Evolutionary conservation across 1,140 invertebrate species (phyloP).

Genomic region (Drosophila simulans): DNA sequence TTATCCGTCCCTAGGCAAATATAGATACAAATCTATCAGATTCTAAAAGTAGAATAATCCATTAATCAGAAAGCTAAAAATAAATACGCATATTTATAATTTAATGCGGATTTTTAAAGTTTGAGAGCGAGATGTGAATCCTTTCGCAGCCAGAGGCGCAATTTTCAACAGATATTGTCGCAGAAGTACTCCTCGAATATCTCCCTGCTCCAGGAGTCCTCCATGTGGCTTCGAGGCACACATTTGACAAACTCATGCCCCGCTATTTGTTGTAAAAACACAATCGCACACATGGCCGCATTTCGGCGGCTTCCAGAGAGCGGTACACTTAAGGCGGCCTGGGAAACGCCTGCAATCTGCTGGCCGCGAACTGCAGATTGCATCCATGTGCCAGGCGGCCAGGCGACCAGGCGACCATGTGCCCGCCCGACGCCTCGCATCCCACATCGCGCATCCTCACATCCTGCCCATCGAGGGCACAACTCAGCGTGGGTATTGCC

Average conservation of each 20-base stretch:
- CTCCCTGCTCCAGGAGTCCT: conserved; percentile 4
- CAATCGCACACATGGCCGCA: conserved; percentile 26
- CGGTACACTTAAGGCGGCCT: conserved; percentile 69
- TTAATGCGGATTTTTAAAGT: no score
- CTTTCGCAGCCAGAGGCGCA: no score
- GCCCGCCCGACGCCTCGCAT: not conserved
- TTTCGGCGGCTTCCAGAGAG: not conserved
- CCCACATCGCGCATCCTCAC: not conserved
- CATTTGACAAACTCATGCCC: conserved; percentile 16
- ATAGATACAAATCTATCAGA: no score
- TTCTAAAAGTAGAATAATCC: no score
- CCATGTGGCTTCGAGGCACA: conserved; percentile 14
- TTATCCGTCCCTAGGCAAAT: no score
- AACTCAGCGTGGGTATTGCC: conserved; percentile 75
- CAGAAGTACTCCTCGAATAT: not conserved
- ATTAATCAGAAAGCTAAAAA: no score
- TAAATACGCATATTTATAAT: no score
- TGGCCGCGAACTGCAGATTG: conserved; percentile 61
- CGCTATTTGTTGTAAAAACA: conserved; percentile 23
- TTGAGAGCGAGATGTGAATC: no score
- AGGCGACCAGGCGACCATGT: not conserved
- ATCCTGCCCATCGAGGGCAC: conserved; percentile 39
- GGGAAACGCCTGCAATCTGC: conserved; percentile 72
- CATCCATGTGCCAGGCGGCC: conserved; percentile 61
- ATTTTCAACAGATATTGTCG: no score